Evolutionary conservation across 2,797 vertebrate genomes (phyloP).

Genomic region (Sardinella longiceps): DNA sequence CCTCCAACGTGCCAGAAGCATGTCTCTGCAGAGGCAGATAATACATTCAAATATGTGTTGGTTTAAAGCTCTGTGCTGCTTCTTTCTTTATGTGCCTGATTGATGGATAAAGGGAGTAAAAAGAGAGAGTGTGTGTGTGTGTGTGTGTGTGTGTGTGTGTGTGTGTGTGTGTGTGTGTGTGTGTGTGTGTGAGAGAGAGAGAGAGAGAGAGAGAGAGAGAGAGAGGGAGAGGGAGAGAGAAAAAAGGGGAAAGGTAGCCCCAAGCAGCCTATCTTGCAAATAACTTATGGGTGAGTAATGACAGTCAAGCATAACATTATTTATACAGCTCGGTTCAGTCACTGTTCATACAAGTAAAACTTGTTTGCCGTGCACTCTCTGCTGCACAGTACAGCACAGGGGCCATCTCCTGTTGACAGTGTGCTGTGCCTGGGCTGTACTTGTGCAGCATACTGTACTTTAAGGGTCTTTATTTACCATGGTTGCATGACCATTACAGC

Average conservation of each 20-base stretch:
- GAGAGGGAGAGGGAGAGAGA: conserved; percentile 6
- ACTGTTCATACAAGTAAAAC: conserved; percentile 57
- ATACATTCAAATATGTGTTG: conserved; percentile 53
- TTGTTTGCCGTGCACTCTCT: conserved; percentile 40
- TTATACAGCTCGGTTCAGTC: conserved; percentile 56
- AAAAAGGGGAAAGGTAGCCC: conserved; percentile 48
- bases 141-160: too few relatives aligned
- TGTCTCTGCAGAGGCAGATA: conserved; percentile 63
- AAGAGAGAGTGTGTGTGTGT: too few relatives aligned
- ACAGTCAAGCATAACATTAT: conserved; percentile 64
- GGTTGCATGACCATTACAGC: background rate
- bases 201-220: too few relatives aligned
- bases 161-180: too few relatives aligned
- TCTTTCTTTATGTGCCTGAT: conserved; percentile 52
- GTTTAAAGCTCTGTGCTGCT: conserved; percentile 46
- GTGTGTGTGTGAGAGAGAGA: too few relatives aligned
- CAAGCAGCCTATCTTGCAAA: conserved; percentile 65
- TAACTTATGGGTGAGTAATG: conserved; percentile 75
- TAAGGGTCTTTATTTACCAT: background rate
- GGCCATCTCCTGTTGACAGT: background rate
- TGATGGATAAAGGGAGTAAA: conserved; percentile 56
- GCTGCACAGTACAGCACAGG: background rate
- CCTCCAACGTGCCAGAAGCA: conserved; percentile 52
- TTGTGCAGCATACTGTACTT: background rate
- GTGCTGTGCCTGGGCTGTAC: background rate